phyloP scores from a whole-genome alignment of 1,140 invertebrate genomes.

The Rhopalosiphum padi region DNA sequence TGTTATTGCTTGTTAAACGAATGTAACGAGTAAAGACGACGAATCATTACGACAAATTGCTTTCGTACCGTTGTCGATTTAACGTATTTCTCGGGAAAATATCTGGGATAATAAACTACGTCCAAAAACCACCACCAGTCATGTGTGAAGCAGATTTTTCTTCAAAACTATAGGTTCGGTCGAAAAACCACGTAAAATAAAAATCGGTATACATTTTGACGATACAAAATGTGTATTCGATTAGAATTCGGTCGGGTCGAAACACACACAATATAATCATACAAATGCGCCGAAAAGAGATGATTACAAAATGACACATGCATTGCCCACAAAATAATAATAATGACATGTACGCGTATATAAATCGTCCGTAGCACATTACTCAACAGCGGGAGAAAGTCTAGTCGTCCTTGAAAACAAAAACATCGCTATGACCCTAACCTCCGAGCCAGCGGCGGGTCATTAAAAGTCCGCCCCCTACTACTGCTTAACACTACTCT shows the following conservation, averaged over 20 bases:
- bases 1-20: background rate
- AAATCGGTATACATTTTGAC: background rate
- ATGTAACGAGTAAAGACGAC: background rate
- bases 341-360: background rate
- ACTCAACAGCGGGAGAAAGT: slow-evolving; percentile 52
- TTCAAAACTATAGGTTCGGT: background rate
- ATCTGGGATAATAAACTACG: background rate
- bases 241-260: background rate
- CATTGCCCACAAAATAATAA: background rate
- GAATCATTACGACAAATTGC: background rate
- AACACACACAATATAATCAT: background rate
- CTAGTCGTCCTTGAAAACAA: slow-evolving; percentile 56
- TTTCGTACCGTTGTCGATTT: background rate
- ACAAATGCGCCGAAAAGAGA: background rate
- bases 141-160: background rate
- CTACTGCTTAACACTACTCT: background rate
- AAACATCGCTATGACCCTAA: slow-evolving; percentile 45
- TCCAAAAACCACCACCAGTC: background rate
- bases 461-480: slow-evolving; percentile 45
- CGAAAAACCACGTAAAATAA: background rate
- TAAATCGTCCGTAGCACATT: background rate
- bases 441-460: slow-evolving; percentile 40
- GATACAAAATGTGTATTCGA: background rate
- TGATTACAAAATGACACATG: background rate
- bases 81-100: background rate